These are phyloP conservation scores for Crypturellus tataupa DNA, from an alignment of 2,797 vertebrate species.

Conservation along the genomic window DNA sequence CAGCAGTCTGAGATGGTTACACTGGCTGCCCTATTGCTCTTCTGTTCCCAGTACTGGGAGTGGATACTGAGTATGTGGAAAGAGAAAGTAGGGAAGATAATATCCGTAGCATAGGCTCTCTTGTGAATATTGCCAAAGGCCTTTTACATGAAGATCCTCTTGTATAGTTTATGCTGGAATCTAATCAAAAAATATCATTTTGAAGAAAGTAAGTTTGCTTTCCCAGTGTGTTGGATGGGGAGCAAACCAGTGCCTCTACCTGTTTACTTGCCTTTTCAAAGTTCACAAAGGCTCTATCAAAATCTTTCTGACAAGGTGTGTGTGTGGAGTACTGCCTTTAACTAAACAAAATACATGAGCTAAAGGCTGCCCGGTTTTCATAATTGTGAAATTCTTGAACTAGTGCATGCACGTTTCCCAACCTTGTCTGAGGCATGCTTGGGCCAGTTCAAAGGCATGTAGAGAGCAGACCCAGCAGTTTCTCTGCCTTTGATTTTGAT, in stretches of 20 bases:
- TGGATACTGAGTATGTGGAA: neutral
- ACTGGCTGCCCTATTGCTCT: neutral
- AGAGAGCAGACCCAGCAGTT: conserved; percentile 50
- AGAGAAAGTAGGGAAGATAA: neutral
- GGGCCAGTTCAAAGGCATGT: conserved; percentile 54
- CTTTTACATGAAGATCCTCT: neutral
- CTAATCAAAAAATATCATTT: neutral
- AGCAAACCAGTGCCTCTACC: neutral
- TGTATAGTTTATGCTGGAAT: neutral
- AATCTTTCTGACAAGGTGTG: neutral
- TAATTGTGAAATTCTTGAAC: conserved; percentile 58
- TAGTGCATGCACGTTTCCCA: conserved; percentile 18
- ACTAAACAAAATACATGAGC: conserved; percentile 17
- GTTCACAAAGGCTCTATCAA: neutral
- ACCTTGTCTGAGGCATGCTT: conserved; percentile 45
- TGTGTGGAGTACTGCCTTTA: neutral
- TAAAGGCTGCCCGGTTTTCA: conserved; percentile 34
- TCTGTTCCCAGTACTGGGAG: neutral
- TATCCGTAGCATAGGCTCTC: neutral
- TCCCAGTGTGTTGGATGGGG: neutral
- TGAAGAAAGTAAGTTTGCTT: conserved; percentile 25
- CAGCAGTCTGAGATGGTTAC: neutral
- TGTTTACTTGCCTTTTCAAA: neutral
- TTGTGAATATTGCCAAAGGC: neutral
- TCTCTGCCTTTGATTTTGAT: conserved; percentile 53